Conservation (phyloP, 2,888 invertebrate species). For the Morpho helenor region DNA sequence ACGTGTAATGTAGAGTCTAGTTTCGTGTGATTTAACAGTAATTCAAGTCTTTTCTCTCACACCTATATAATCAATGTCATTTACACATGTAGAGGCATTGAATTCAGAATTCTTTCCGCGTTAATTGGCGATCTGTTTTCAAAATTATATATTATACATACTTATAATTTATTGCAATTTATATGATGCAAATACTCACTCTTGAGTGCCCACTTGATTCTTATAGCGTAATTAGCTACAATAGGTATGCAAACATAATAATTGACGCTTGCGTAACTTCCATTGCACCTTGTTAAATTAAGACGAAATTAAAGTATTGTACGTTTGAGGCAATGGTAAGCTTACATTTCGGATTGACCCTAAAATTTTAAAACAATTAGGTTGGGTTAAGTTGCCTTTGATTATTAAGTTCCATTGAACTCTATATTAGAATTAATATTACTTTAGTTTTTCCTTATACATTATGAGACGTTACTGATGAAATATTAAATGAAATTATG, state of each 20-base stretch:
- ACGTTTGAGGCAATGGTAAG: background rate
- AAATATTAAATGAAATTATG: too few species aligned
- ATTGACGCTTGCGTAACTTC: background rate
- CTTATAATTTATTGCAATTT: slow-evolving; percentile 4
- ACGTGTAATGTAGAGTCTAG: slow-evolving; percentile 1
- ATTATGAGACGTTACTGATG: too few species aligned
- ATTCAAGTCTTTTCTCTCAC: background rate
- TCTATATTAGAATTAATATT: too few species aligned
- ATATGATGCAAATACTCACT: background rate
- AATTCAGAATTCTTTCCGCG: slow-evolving; percentile 5
- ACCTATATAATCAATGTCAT: background rate
- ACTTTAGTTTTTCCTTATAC: too few species aligned
- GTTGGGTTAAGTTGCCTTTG: too few species aligned
- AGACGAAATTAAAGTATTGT: background rate
- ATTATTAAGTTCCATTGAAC: too few species aligned
- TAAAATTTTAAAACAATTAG: background rate
- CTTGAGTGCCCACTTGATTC: background rate
- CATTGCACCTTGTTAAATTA: background rate
- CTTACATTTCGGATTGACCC: background rate
- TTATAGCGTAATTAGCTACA: background rate
- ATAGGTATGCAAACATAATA: background rate
- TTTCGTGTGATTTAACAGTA: background rate
- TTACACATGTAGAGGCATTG: slow-evolving; percentile 1
- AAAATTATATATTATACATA: background rate
- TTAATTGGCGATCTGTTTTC: background rate